Conservation (phyloP, 2,888 invertebrate species). For the Thelaira solivaga region DNA sequence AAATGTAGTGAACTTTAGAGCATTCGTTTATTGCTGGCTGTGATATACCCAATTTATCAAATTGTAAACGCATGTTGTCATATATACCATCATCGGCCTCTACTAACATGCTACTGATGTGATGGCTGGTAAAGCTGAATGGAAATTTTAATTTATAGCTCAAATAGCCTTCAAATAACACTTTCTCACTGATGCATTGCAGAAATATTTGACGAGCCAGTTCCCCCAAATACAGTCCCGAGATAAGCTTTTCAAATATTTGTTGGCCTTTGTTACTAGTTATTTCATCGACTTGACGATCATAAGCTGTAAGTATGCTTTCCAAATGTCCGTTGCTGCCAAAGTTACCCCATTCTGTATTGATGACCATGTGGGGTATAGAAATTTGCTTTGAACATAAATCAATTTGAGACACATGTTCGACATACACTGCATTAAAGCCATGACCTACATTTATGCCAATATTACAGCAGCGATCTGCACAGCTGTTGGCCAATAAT, state of each 20-base stretch:
- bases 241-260: constrained; percentile 96
- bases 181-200: constrained; percentile 85
- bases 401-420: constrained; percentile 82
- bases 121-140: constrained; percentile 91
- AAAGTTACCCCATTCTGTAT: constrained; percentile 90
- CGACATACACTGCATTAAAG: constrained; percentile 88
- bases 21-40: constrained; percentile 90
- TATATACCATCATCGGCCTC: constrained; percentile 84
- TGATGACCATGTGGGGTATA: constrained; percentile 82
- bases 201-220: constrained; percentile 89
- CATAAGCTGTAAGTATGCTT: constrained; percentile 85
- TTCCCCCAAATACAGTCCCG: constrained; percentile 99
- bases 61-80: constrained; percentile 85
- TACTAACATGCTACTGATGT: constrained; percentile 95
- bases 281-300: constrained; percentile 83
- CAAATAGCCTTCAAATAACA: constrained; percentile 58
- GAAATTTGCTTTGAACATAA: constrained; percentile 82
- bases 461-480: constrained; percentile 84
- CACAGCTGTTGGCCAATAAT: constrained; percentile 92
- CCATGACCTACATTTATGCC: constrained; percentile 90
- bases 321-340: constrained; percentile 87
- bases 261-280: constrained; percentile 90
- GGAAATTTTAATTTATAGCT: constrained; percentile 50
- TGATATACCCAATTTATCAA: constrained; percentile 83
- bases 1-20: constrained; percentile 91